Evolutionary conservation across 2,113 vertebrate species (phyloP).

Genomic region (Eurypyga helias): DNA sequence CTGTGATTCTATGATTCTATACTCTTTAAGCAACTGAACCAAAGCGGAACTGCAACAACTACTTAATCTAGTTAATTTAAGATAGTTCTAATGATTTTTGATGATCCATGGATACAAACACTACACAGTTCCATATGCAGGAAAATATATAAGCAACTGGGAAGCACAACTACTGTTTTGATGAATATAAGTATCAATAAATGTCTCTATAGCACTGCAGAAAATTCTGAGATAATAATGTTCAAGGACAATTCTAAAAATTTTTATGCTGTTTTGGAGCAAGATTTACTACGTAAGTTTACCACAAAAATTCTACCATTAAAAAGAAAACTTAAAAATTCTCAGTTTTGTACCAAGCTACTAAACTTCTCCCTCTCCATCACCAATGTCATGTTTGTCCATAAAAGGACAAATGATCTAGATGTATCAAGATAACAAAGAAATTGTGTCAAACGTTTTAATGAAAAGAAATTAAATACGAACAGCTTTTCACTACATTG

Average conservation of each 20-base stretch:
- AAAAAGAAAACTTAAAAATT: background rate
- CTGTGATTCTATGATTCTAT: too few relatives aligned
- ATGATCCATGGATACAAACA: background rate
- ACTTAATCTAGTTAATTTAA: background rate
- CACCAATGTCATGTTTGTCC: background rate
- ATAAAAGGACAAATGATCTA: background rate
- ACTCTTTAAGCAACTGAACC: background rate
- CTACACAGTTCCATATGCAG: background rate
- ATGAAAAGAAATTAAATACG: background rate
- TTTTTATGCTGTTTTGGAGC: background rate
- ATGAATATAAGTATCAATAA: background rate
- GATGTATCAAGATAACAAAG: background rate
- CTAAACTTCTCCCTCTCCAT: background rate
- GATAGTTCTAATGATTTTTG: background rate
- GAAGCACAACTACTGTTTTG: background rate
- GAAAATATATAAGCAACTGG: background rate
- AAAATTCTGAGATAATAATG: background rate
- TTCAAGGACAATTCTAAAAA: background rate
- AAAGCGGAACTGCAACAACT: background rate
- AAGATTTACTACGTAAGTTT: background rate
- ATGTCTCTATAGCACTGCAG: background rate
- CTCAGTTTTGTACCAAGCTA: background rate
- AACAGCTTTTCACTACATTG: background rate
- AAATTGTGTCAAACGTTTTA: background rate
- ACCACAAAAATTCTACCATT: background rate